phyloP scores from a whole-genome alignment of 2,888 invertebrate genomes.

The Macaria liturata region DNA sequence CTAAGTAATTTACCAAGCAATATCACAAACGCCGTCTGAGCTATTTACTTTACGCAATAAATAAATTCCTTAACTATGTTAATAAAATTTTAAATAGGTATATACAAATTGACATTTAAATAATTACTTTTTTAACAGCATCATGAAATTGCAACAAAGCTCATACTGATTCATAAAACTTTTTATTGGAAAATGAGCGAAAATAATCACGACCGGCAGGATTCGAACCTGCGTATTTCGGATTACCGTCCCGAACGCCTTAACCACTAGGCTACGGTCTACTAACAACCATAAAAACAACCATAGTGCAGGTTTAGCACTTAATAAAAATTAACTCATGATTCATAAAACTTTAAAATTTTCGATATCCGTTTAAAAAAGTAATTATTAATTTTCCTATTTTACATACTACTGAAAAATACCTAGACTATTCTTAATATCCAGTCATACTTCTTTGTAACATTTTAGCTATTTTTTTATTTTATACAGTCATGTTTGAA shows the following conservation, averaged over 20 bases:
- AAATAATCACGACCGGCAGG: no score
- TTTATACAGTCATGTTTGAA: slow-evolving; percentile 29
- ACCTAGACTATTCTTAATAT: slow-evolving; percentile 3
- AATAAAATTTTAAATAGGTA: slow-evolving; percentile 8
- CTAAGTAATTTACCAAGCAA: slow-evolving; percentile 45
- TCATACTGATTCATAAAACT: no score
- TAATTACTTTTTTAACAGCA: neutral
- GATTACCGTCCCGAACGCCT: no score
- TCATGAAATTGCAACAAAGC: neutral
- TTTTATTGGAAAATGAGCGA: no score
- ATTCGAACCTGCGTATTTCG: no score
- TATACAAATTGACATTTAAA: slow-evolving; percentile 16
- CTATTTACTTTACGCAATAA: slow-evolving; percentile 34
- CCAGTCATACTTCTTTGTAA: slow-evolving; percentile 17
- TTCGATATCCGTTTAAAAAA: no score
- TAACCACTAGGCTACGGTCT: no score
- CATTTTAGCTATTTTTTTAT: slow-evolving; percentile 18
- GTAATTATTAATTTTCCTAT: no score
- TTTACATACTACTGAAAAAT: slow-evolving; percentile 1
- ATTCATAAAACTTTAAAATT: no score
- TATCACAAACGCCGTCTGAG: slow-evolving; percentile 63
- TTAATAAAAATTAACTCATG: no score
- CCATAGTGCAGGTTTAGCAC: no score
- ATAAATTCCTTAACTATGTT: neutral
- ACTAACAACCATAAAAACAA: no score